Conservation (phyloP, 1,140 invertebrate species). For the Drosophila nigromelanica region DNA sequence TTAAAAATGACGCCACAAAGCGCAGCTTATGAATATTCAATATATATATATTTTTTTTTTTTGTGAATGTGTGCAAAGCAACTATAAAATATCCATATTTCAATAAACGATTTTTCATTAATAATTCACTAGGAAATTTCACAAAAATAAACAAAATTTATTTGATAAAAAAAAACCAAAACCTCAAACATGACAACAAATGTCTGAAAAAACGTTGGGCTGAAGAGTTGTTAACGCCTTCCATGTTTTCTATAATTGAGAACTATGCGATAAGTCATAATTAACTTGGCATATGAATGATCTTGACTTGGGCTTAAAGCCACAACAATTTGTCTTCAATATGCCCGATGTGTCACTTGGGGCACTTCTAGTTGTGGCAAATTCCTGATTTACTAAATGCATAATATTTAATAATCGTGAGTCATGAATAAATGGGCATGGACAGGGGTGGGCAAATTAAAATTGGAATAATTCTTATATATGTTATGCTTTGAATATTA, state of each 20-base stretch:
- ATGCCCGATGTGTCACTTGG: constrained; percentile 23
- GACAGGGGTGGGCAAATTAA: too few species aligned
- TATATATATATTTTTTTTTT: constrained; percentile 38
- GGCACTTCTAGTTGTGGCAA: not conserved
- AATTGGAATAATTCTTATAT: too few species aligned
- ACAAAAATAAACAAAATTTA: constrained; percentile 39
- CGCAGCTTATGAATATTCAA: constrained; percentile 78
- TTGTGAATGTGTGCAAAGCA: constrained; percentile 68
- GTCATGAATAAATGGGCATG: too few species aligned
- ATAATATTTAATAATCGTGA: too few species aligned
- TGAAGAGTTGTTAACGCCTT: constrained; percentile 43
- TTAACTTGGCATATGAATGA: constrained; percentile 29
- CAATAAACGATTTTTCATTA: constrained; percentile 76
- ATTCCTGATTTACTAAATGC: not conserved
- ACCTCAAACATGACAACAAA: constrained; percentile 3
- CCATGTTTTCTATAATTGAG: constrained; percentile 59
- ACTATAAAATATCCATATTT: constrained; percentile 76
- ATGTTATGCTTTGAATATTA: too few species aligned
- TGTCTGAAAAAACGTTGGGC: not conserved
- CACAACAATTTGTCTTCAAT: constrained; percentile 43
- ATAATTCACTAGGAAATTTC: constrained; percentile 74
- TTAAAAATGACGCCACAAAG: constrained; percentile 67
- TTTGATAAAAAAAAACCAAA: too few species aligned
- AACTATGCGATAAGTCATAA: constrained; percentile 37
- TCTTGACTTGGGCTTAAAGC: constrained; percentile 23